Evolutionary conservation across 2,797 vertebrate species (phyloP).

Genomic region (Takifugu rubripes): DNA sequence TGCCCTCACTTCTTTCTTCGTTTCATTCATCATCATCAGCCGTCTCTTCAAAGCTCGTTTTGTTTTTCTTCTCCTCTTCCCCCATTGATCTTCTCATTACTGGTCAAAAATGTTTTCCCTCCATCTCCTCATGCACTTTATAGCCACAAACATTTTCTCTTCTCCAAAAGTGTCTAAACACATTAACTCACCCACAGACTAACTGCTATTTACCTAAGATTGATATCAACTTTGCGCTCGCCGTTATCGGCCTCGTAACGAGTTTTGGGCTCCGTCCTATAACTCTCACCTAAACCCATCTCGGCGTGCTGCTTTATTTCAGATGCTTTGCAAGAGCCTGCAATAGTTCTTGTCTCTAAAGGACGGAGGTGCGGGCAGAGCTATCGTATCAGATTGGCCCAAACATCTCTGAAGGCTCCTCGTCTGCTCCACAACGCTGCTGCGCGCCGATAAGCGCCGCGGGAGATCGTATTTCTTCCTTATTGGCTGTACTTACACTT

Average conservation of each 20-base stretch:
- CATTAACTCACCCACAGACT: neutral
- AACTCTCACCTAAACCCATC: neutral
- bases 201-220: neutral
- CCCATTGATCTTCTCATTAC: slow-evolving; percentile 60
- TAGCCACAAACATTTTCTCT: slow-evolving; percentile 31
- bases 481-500: neutral
- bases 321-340: neutral
- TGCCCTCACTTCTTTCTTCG: slow-evolving; percentile 26
- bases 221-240: neutral
- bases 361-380: neutral
- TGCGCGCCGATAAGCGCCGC: neutral
- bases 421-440: neutral
- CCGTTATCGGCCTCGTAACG: neutral
- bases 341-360: neutral
- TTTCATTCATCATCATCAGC: slow-evolving; percentile 59
- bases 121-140: slow-evolving; percentile 29
- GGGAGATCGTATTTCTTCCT: neutral
- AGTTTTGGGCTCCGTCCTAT: neutral
- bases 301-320: neutral
- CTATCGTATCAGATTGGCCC: neutral
- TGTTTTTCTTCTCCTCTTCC: slow-evolving; percentile 28
- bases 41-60: slow-evolving; percentile 37
- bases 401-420: neutral
- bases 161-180: slow-evolving; percentile 11
- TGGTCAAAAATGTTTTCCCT: slow-evolving; percentile 42